Conservation (phyloP, 2,888 invertebrate genomes). For the Camptogramma bilineatum region DNA sequence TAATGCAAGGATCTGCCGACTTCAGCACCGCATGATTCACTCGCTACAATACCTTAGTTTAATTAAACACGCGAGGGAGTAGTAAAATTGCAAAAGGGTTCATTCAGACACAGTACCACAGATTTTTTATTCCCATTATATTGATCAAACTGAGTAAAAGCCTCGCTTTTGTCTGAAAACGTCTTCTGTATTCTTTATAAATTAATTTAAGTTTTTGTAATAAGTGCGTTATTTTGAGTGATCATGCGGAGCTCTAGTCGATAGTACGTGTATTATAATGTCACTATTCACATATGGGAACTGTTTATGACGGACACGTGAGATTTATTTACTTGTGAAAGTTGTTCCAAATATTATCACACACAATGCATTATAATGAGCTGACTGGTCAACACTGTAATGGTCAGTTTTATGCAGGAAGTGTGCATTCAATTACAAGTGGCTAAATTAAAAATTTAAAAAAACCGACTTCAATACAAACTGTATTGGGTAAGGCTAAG, state of each 20-base stretch:
- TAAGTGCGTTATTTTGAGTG: neutral
- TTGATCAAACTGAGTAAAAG: too few species aligned
- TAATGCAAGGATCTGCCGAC: conserved; percentile 9
- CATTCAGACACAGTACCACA: too few species aligned
- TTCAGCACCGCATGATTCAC: conserved; percentile 5
- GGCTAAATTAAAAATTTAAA: neutral
- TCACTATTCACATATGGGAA: conserved; percentile 15
- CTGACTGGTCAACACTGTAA: neutral
- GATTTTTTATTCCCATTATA: too few species aligned
- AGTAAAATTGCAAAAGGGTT: neutral
- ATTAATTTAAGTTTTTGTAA: too few species aligned
- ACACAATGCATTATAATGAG: conserved; percentile 29
- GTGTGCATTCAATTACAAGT: neutral
- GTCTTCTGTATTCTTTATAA: too few species aligned
- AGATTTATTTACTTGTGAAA: conserved; percentile 21
- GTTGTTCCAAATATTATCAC: conserved; percentile 24
- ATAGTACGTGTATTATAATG: conserved; percentile 6
- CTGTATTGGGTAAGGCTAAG: too few species aligned
- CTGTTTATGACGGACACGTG: conserved; percentile 19
- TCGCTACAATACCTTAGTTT: neutral
- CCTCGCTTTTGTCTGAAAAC: too few species aligned
- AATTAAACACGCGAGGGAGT: neutral
- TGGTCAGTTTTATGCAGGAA: conserved; percentile 24
- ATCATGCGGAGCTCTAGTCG: conserved; percentile 15
- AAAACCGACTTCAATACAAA: too few species aligned